Percentiles rank a stretch among this genome's conserved stretches.
Evolutionary conservation across 2,888 invertebrate genomes (phyloP).

Genomic region (Drosophila maculinotata): DNA sequence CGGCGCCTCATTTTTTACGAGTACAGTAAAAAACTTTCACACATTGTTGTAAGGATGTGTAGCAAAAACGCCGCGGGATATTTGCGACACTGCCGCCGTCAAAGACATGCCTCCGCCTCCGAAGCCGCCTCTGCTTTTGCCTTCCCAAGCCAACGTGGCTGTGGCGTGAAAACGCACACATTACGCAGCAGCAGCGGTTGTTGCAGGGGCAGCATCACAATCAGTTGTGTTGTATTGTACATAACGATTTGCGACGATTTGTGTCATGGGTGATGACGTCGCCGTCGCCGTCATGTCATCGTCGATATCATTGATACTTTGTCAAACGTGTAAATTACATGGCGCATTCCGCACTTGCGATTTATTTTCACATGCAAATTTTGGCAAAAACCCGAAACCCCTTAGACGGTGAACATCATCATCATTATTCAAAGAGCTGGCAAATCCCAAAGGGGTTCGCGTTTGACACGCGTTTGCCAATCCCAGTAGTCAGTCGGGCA

Average conservation of each 20-base stretch:
- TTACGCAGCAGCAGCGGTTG: conserved; percentile 46
- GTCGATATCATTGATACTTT: conserved; percentile 78
- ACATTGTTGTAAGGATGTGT: conserved; percentile 78
- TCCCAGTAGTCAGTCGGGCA: conserved; percentile 5
- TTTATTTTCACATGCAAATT: conserved; percentile 76
- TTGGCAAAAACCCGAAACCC: conserved; percentile 40
- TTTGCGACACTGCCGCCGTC: conserved; percentile 54
- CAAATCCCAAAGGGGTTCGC: conserved; percentile 72
- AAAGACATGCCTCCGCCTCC: conserved; percentile 23
- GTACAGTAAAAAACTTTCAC: conserved; percentile 79
- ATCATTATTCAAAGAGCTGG: conserved; percentile 76
- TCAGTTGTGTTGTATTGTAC: conserved; percentile 69
- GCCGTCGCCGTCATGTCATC: conserved; percentile 56
- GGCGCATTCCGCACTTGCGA: conserved; percentile 67
- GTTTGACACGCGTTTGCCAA: conserved; percentile 49
- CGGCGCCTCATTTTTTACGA: conserved; percentile 64
- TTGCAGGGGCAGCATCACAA: no score
- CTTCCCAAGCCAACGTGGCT: conserved; percentile 2
- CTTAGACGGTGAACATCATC: conserved; percentile 56
- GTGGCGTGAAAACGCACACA: conserved; percentile 73
- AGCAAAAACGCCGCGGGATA: conserved; percentile 77
- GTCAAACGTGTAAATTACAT: conserved; percentile 83
- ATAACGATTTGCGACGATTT: conserved; percentile 82
- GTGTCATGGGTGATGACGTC: conserved; percentile 69
- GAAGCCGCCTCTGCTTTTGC: not conserved